Base-by-base conservation (phyloP, 2,888 invertebrate species). In the Caenorhabditis doughertyi region DNA sequence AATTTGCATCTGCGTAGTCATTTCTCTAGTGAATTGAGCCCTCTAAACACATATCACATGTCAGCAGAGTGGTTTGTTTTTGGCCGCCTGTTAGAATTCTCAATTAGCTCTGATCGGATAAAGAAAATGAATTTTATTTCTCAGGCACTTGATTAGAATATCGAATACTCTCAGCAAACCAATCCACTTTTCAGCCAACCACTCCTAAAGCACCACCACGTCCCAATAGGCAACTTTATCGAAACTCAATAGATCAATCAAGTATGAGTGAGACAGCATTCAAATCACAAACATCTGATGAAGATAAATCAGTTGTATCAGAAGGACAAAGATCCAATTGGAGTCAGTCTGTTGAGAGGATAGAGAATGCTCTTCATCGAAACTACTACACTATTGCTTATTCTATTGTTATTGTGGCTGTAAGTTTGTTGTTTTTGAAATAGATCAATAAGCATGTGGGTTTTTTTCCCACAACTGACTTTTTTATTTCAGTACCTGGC, bases 311-410 rank as follows among this genome's bases (percentile, higher is more conserved):
- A 16, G 81, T 67, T 23, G 55, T 64, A 5, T 82, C 82, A n/a
- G 82, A 82, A 47, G 67, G 74, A 13, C 76, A 74, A 21, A 18
- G 65, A 18, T 83, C 83, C 0, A 70, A 79, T 27, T 83, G 83
- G 83, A 83, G 79, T 58, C 74, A 79, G 35, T 74, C 79, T 0
- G 82, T 82, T 23, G 81, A 79, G 35, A 73, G 79, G 51, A 85
- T 86, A 51, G 84, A 83, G 49, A 83, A 51, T 49, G 80, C 83
- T 16, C 74, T 86, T 0, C 71, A 85, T 47, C 71, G 83, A 11
- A 84, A 90, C 73, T 90, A 90, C 68, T 87, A 88, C 53, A 82
- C 84, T 4, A 83, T 90, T 21, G 90, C 90, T 29, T 90, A 90
- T 70, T 74, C 83, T 21, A 74, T 90, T 51, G 86, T 90, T 25